Conservation (phyloP, 1,140 invertebrate species). For the Bombyx mandarina region DNA sequence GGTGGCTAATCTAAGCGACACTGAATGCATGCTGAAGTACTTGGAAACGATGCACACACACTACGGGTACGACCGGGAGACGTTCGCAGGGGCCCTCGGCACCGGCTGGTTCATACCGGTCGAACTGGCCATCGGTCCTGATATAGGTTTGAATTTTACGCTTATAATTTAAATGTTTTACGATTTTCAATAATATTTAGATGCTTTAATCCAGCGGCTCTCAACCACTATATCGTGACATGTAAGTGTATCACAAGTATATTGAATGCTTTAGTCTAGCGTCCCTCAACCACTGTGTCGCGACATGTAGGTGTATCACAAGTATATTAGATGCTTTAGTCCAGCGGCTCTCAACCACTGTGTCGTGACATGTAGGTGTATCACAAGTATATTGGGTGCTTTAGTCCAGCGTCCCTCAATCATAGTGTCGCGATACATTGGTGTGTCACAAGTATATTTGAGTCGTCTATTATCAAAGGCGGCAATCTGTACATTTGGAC, state of each 20-base stretch:
- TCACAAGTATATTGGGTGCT: too few relatives aligned
- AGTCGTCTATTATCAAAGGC: too few relatives aligned
- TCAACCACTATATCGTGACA: too few relatives aligned
- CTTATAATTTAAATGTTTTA: background rate
- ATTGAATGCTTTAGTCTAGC: background rate
- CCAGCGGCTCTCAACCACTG: background rate
- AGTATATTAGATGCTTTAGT: background rate
- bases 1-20: conserved; percentile 74
- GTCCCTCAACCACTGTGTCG: too few relatives aligned
- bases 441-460: too few relatives aligned
- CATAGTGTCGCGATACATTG: too few relatives aligned
- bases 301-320: too few relatives aligned
- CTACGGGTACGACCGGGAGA: conserved; percentile 92
- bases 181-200: background rate
- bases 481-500: too few relatives aligned
- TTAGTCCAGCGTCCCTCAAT: too few relatives aligned
- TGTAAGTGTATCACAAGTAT: too few relatives aligned
- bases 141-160: conserved; percentile 76
- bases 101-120: conserved; percentile 96
- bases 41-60: conserved; percentile 89
- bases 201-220: too few relatives aligned
- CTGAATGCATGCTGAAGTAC: conserved; percentile 91
- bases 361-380: too few relatives aligned
- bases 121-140: conserved; percentile 93
- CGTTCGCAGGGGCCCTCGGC: conserved; percentile 92